A percentile compares a stretch with the other conserved stretches of the same genome.
Evolutionary conservation across 2,888 invertebrate genomes (phyloP).

Genomic region (Pilophorus perplexus): DNA sequence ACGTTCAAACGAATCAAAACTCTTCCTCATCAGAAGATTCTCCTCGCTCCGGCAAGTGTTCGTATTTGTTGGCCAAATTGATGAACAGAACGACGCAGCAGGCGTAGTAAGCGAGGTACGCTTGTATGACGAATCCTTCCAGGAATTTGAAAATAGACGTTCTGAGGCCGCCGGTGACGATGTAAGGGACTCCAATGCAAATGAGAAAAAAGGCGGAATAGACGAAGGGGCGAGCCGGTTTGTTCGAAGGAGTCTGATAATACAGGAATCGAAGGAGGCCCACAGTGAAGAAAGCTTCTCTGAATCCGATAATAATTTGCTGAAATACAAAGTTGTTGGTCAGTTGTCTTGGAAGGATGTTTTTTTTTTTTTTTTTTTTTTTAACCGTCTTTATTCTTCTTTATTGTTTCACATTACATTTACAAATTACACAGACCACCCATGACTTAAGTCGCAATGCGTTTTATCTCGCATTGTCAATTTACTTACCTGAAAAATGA

Average conservation of each 20-base stretch:
- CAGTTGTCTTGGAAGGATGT: too few species aligned
- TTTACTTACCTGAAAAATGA: too few species aligned
- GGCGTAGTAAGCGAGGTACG: not conserved
- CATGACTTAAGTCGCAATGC: too few species aligned
- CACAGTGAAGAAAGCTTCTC: not conserved
- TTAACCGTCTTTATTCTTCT: too few species aligned
- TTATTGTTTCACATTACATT: too few species aligned
- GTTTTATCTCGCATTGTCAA: too few species aligned
- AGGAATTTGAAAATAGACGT: not conserved
- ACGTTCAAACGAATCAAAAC: too few species aligned
- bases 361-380: too few species aligned
- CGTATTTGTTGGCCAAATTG: not conserved
- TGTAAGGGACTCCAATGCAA: not conserved
- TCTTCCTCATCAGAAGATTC: too few species aligned
- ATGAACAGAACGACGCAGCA: slow-evolving; percentile 10
- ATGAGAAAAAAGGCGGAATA: slow-evolving; percentile 1
- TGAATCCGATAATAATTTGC: not conserved
- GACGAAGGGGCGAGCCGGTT: not conserved
- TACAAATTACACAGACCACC: too few species aligned
- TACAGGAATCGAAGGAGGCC: slow-evolving; percentile 11
- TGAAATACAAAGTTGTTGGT: not conserved
- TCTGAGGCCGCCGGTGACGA: slow-evolving; percentile 1
- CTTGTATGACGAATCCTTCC: not conserved
- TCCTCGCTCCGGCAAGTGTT: too few species aligned
- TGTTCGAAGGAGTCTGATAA: not conserved